Conservation (phyloP, 2,797 vertebrate genomes). For the Brotogeris chrysoptera region DNA sequence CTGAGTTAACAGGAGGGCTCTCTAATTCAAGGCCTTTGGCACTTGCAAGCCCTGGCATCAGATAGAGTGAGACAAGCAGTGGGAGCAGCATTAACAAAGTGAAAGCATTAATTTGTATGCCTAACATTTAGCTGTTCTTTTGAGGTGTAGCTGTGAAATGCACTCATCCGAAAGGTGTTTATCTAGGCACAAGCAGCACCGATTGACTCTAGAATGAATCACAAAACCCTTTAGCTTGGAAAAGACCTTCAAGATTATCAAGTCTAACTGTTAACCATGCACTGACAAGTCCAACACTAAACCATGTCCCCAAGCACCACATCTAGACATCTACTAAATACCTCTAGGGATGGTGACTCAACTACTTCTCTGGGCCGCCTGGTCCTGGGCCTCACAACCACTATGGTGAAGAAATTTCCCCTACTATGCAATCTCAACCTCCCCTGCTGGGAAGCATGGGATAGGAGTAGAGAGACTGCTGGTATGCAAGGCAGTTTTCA, state of each 20-base stretch:
- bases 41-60: background rate
- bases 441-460: background rate
- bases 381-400: background rate
- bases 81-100: background rate
- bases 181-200: background rate
- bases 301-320: background rate
- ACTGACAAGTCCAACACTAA: background rate
- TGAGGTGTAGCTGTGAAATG: background rate
- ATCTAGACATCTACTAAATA: background rate
- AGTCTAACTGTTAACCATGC: background rate
- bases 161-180: background rate
- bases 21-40: background rate
- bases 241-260: background rate
- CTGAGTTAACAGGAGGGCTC: background rate
- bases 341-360: background rate
- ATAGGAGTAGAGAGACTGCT: too few species aligned
- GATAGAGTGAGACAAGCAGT: fast-evolving
- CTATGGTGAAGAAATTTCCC: background rate
- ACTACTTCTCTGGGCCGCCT: background rate
- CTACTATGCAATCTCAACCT: background rate
- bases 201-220: background rate
- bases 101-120: background rate
- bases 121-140: background rate
- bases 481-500: background rate
- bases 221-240: background rate